Base-by-base conservation (phyloP, 2,888 invertebrate species). In the Rhogogaster chlorosoma region DNA sequence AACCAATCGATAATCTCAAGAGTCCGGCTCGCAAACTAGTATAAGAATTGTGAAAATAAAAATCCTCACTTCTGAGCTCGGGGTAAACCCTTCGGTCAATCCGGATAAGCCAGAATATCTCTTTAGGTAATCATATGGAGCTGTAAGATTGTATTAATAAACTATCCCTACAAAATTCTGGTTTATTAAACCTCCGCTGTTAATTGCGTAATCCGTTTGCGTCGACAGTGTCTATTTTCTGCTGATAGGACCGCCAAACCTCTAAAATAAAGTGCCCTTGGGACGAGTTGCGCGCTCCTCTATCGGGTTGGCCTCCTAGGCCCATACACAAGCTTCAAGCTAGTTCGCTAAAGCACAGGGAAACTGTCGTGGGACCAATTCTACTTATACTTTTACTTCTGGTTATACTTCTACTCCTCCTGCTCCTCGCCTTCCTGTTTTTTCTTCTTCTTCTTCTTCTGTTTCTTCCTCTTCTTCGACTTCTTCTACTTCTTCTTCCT, bases 181-280 rank as follows among this genome's bases (percentile, higher is more conserved):
- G 84, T 85, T 71, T 71, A 85, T 85, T 82, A 82, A 85, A 82
- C 82, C 71, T 49, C 70, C 32, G 84, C 67, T 53, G 84, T 82
- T 85, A 85, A 85, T 85, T 85, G 84, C 84, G 84, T 82, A 82
- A 85, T 80, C 67, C 42, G 80, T 82, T 82, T 82, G 80, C 84
- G 80, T 82, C 67, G 70, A 29, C 82, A 77, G 53, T 42, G 29
- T 85, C 84, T 85, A 85, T 85, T 85, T 85, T 82, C 77, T 84
- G 84, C 75, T 84, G 73, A 29, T 82, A 85, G 84, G 84, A 80
- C 84, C 53, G 84, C 84, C 78, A 85, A 85, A 85, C 82, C 78
- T 78, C 84, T 82, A 85, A 85, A 85, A 85, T 85, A 85, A 85
- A 77, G 70, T 82, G 84, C 84, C 84, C 84, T 85, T 85, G 84